phyloP scores from a whole-genome alignment of 2,113 vertebrate genomes.

The Morone chrysops region DNA sequence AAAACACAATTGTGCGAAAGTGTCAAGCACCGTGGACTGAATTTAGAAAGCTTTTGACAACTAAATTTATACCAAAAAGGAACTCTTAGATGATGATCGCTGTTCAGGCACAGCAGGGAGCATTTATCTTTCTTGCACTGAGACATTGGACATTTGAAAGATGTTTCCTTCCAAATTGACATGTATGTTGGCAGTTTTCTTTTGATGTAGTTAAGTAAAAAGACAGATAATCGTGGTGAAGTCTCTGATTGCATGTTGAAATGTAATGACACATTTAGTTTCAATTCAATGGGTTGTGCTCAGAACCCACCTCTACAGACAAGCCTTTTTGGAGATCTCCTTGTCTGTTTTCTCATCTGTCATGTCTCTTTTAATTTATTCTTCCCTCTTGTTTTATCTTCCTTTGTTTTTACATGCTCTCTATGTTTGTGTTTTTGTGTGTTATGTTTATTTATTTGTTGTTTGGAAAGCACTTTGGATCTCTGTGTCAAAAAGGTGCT shows the following conservation, averaged over 20 bases:
- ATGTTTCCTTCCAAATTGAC: neutral
- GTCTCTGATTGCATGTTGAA: too few relatives aligned
- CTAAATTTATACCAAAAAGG: constrained; percentile 18
- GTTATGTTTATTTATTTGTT: neutral
- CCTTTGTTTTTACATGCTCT: too few relatives aligned
- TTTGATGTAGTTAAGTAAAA: neutral
- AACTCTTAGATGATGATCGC: constrained; percentile 8
- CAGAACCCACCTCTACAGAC: too few relatives aligned
- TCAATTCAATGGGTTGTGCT: too few relatives aligned
- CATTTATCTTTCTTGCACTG: neutral
- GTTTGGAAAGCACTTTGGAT: too few relatives aligned
- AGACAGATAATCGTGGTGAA: neutral
- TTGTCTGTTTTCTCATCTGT: too few relatives aligned
- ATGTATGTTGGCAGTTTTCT: constrained; percentile 10
- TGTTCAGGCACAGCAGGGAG: constrained; percentile 14
- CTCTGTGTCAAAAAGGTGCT: too few relatives aligned
- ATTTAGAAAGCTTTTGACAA: constrained; percentile 43
- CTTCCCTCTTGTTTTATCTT: too few relatives aligned
- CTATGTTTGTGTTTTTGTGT: neutral
- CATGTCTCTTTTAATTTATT: too few relatives aligned
- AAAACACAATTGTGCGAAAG: constrained; percentile 40
- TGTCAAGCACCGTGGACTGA: constrained; percentile 17
- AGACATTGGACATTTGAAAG: neutral
- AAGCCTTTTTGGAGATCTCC: too few relatives aligned
- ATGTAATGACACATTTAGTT: too few relatives aligned